Percentiles rank a stretch among this genome's conserved stretches.
Conservation (phyloP, 2,888 invertebrate species). For the Zhuqinia jingwanae region DNA sequence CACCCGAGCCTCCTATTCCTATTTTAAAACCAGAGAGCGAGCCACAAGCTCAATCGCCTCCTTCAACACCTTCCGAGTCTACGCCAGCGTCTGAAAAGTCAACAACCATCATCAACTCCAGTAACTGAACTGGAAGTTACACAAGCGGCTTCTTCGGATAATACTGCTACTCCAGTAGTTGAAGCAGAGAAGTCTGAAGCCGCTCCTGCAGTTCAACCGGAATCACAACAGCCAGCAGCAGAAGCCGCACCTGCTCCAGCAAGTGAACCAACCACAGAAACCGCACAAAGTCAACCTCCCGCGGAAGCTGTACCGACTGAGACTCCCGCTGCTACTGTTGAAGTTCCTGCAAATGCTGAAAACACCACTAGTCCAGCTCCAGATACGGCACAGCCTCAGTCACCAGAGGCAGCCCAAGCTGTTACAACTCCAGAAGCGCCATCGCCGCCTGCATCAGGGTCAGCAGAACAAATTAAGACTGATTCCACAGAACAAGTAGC, state of each 20-base stretch:
- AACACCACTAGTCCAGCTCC: background rate
- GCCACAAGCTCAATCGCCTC: background rate
- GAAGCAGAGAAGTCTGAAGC: too few species aligned
- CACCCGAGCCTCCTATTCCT: slow-evolving; percentile 4
- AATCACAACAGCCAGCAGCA: background rate
- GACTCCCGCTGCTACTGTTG: too few species aligned
- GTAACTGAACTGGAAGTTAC: too few species aligned
- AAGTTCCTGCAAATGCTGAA: too few species aligned
- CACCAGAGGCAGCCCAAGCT: background rate
- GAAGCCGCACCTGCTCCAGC: background rate
- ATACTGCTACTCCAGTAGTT: too few species aligned
- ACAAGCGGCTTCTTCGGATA: too few species aligned
- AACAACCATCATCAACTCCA: background rate
- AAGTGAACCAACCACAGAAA: background rate
- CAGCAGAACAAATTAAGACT: slow-evolving; percentile 38
- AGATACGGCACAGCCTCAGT: too few species aligned
- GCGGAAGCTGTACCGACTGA: too few species aligned
- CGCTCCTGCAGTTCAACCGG: background rate
- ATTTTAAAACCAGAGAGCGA: slow-evolving; percentile 32
- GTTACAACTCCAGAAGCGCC: background rate
- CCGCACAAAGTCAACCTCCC: too few species aligned
- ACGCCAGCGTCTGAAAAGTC: background rate
- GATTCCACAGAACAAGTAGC: slow-evolving; percentile 13
- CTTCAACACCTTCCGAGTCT: slow-evolving; percentile 20
- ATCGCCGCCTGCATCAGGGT: slow-evolving; percentile 10